Base-by-base conservation (phyloP, 2,888 invertebrate genomes). In the Agrotis clavis region DNA sequence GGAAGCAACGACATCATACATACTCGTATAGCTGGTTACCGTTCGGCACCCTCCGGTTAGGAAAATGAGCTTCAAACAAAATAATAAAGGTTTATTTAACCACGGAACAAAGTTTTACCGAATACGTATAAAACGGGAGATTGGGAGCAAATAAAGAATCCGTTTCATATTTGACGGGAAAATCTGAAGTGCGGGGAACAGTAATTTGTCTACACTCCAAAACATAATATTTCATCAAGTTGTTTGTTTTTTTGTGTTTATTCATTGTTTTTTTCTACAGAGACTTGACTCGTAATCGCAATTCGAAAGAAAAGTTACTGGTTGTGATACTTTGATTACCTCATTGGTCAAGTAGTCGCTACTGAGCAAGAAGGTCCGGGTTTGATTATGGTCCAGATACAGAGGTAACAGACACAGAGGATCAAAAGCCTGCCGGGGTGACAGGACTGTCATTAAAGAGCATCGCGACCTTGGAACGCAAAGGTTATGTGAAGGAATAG, bases 71-170 rank as follows among this genome's bases (percentile, higher is more conserved):
- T 80, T 84, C 82, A 82, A 87, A 87, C 84, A 85, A 88, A 88
- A 88, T 82, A 87, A 87, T 79, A 81, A 82, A 81, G 83, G 84
- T 86, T 89, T 86, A 87, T 86, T 89, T 84, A 88, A 87, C 85
- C 78, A 74, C 70, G 60, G 73, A 79, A 84, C 79, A 83, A 80
- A 82, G 82, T 86, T 85, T 82, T 76, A 81, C 82, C 79, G 68
- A 86, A 82, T 82, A 82, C 77, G 72, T 80, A 86, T 85, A 85
- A 86, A 41, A 85, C 71, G 77, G 51, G 76, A 74, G 82, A 84
- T 77, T 80, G 65, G 77, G 56, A 71, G 79, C 79, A 83, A 86
- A 85, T 82, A 86, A 86, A 86, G 82, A 85, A 80, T 85, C 66
- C 79, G 70, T 82, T 86, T 86, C 85, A 86, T 82, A 83, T 84